A percentile compares a stretch with the other conserved stretches of the same genome.
Conservation (phyloP, 1,140 invertebrate species). For the Pantala flavescens region DNA sequence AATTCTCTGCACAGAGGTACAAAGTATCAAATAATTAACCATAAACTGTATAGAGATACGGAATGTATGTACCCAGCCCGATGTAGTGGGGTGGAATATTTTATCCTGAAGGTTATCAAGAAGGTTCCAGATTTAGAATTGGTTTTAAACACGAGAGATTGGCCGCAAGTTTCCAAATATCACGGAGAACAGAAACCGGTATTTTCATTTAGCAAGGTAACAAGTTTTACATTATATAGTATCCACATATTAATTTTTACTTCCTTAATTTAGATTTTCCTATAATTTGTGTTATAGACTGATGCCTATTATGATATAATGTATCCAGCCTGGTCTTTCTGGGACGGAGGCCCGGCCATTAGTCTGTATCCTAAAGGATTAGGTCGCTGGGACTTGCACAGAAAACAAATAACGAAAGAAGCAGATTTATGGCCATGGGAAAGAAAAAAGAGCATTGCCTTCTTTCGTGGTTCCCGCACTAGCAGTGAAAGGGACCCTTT, state of each 20-base stretch:
- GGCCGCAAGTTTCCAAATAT: constrained; percentile 67
- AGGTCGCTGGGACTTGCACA: constrained; percentile 81
- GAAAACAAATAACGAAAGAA: constrained; percentile 55
- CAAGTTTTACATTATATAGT: too few species aligned
- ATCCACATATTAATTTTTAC: constrained; percentile 18
- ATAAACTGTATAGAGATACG: constrained; percentile 67
- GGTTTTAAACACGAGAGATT: constrained; percentile 63
- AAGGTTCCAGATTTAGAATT: constrained; percentile 30
- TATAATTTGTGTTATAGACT: constrained; percentile 42
- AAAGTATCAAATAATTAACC: constrained; percentile 76
- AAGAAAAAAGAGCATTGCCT: constrained; percentile 61
- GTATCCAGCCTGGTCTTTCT: constrained; percentile 96
- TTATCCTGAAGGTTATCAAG: constrained; percentile 50
- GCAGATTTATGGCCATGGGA: constrained; percentile 63
- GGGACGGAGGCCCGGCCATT: constrained; percentile 94
- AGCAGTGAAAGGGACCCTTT: constrained; percentile 80
- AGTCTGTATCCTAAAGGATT: constrained; percentile 84
- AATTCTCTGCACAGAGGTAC: constrained; percentile 47
- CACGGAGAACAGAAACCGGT: constrained; percentile 60
- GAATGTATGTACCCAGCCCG: constrained; percentile 85
- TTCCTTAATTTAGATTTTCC: not conserved
- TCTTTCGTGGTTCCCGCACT: constrained; percentile 91
- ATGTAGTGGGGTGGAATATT: constrained; percentile 87
- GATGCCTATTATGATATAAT: constrained; percentile 79
- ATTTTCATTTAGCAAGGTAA: constrained; percentile 83